Base-by-base conservation (phyloP, 2,113 vertebrate species). In the Ursus arctos region DNA sequence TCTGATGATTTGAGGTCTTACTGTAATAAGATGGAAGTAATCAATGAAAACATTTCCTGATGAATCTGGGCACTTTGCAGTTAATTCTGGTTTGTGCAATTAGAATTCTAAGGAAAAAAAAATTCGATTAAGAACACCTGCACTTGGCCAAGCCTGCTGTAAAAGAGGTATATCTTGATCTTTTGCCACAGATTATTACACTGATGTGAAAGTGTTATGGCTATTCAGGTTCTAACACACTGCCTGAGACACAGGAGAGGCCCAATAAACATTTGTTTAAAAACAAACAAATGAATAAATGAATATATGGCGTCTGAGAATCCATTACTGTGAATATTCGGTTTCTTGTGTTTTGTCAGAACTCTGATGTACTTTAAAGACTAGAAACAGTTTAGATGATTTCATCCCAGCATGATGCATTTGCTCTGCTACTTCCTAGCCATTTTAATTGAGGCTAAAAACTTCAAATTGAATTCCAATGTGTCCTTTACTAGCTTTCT, bases 391-490 rank as follows among this genome's bases (percentile, higher is more conserved):
- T 96, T 96, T 79, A 63, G 47, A 67, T 69, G 43, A 33, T 90
- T 88, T 87, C 9, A 63, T 82, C 63, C 33, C 80, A 95, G 83
- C 83, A 26, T 67, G 84, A 94, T 80, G 43, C 61, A 28, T 83
- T 96, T 81, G 21, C 57, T 97, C 61, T 95, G 61, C 33, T 90
- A 33, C n/a, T 95, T 96, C 13, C 53, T 19, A 72, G 49, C 2
- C 69, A 79, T 92, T 96, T 96, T 96, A 92, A 95, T 96, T 84
- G 83, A 96, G 51, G 80, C 71, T 95, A 63, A 92, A 96, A 95
- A 55, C 79, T 97, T 97, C 36, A 93, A 83, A 96, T 92, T 96
- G 85, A 31, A 90, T 97, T 96, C 84, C 90, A 97, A 84, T 53
- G 28, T 86, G 77, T 95, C 91, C 89, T 92, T 97, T 65, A 36